Base-by-base conservation (phyloP, 23 tunicate species). In the Styela clava region DNA sequence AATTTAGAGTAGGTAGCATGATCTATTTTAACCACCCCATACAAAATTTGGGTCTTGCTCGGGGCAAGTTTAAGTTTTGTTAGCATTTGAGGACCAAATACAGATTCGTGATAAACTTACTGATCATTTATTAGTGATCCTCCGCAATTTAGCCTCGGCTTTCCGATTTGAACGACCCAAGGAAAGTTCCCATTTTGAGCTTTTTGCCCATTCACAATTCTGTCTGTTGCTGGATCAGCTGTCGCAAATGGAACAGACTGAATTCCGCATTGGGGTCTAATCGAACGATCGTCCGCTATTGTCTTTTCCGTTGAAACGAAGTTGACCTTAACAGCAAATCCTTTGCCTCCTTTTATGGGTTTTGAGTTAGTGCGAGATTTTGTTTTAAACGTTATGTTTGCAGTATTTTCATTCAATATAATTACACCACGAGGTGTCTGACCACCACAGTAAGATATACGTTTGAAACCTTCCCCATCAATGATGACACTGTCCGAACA, bases 151-250 rank as follows among this genome's bases (percentile, higher is more conserved):
- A 76, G 31, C n/a, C 31, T 27, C 12, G 81, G 81, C 44, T 29
- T 24, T 44, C 25, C 64, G 7, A 76, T 76, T 56, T 33, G 35
- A 7, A 76, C 81, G 24, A 76, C 62, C 81, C 81, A 76, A 5
- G 81, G 81, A 27, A 76, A 76, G 67, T 52, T 76, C 9, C 81
- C 81, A 5, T 52, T 76, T 52, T 25, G 26, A 18, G 81, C 81
- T 52, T 33, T 29, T 51, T 76, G 37, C 2, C 81, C 81, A 76
- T 76, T 44, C 12, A 76, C 81, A 21, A 76, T 76, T 26, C 65
- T 76, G 32, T 76, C 81, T 26, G 64, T 24, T 9, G 52, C 81
- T 21, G 64, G 32, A 52, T 51, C 81, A 52, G 23, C 64, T 7
- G 81, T n/a, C 7, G 68, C 9, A 29, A 71, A 18, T 5, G 77